phyloP scores from a whole-genome alignment of 2,888 invertebrate genomes.

The Acronicta alni region DNA sequence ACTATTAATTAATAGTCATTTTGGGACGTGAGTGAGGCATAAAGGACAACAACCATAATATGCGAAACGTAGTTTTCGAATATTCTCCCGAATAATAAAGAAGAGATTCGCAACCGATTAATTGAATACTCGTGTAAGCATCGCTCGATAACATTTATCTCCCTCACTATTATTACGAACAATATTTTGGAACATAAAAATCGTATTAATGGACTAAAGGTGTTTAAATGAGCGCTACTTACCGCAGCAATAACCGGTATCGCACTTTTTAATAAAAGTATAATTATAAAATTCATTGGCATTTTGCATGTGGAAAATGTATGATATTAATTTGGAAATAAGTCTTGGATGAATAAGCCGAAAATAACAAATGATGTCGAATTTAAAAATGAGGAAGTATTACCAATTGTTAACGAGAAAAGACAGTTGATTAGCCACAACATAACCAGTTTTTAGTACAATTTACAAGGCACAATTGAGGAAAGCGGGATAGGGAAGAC shows the following conservation, averaged over 20 bases:
- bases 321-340: no score
- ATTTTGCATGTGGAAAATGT: no score
- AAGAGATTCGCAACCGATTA: conserved; percentile 35
- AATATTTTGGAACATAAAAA: conserved; percentile 42
- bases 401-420: no score
- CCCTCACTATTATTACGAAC: conserved; percentile 34
- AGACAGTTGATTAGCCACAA: no score
- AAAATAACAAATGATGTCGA: no score
- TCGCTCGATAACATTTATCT: conserved; percentile 47
- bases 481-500: no score
- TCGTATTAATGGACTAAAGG: conserved; percentile 52
- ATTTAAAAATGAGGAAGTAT: no score
- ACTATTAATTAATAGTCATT: no score
- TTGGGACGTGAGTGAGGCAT: not conserved
- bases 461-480: no score
- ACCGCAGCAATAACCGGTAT: conserved; percentile 28
- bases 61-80: not conserved
- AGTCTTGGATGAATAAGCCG: no score
- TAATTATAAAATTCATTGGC: no score
- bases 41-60: not conserved
- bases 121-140: conserved; percentile 51
- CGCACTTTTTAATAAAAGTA: not conserved
- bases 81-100: conserved; percentile 20
- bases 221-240: conserved; percentile 44
- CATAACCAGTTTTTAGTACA: no score